A percentile compares a stretch with the other conserved stretches of the same genome.
Conservation (phyloP, 2,113 vertebrate genomes). For the Diphyllodes magnificus region DNA sequence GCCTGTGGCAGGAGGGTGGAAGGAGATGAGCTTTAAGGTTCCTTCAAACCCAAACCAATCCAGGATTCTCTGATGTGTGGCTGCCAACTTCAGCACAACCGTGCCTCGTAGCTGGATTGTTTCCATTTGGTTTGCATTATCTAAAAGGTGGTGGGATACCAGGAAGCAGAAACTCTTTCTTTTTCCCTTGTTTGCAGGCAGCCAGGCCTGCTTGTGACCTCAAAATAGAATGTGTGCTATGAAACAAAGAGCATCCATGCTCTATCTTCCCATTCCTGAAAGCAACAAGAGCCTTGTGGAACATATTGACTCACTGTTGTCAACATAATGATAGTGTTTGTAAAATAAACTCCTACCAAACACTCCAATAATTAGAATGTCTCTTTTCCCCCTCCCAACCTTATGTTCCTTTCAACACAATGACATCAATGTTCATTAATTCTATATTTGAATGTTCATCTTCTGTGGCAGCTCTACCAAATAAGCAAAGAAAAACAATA, state of each 20-base stretch:
- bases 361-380: constrained; percentile 41
- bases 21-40: neutral
- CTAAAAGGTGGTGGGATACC: neutral
- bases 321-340: constrained; percentile 56
- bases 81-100: rapidly evolving
- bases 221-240: neutral
- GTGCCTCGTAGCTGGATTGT: rapidly evolving
- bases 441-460: constrained; percentile 22
- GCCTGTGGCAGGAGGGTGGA: neutral
- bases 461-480: neutral
- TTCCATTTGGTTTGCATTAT: rapidly evolving
- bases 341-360: constrained; percentile 49
- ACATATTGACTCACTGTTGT: constrained; percentile 28
- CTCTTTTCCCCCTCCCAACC: neutral
- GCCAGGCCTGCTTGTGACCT: neutral
- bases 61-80: neutral
- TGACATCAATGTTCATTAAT: constrained; percentile 53
- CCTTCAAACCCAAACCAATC: neutral
- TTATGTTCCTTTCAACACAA: constrained; percentile 52
- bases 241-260: neutral
- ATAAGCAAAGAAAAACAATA: constrained; percentile 26
- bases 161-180: neutral
- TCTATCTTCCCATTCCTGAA: neutral
- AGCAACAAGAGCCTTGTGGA: constrained; percentile 39
- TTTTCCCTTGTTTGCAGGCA: neutral